Conservation (phyloP, 30 jellyfish, hydroid and myxozoan species). For the Aurelia aurita complex sp. Pacific region DNA sequence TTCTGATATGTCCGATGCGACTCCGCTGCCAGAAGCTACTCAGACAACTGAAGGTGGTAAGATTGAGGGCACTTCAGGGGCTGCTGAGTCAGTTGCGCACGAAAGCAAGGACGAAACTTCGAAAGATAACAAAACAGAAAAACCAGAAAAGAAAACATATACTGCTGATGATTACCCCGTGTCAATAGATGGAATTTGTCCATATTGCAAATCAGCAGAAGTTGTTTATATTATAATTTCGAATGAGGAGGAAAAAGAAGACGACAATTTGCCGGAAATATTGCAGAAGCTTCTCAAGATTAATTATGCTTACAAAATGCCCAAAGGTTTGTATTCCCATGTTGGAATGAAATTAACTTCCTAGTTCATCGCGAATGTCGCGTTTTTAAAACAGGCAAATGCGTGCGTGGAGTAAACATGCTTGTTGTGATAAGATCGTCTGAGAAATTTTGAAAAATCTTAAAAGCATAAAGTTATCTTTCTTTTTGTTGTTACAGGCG, state of each 20-base stretch:
- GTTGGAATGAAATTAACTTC: not conserved
- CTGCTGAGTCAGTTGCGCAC: conserved; percentile 4
- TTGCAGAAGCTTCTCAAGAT: conserved; percentile 49
- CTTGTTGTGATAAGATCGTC: no score
- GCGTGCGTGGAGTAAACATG: no score
- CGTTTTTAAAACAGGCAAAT: no score
- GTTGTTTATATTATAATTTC: conserved; percentile 81
- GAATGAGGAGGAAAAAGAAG: conserved; percentile 26
- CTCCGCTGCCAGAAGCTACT: not conserved
- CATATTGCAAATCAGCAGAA: conserved; percentile 82
- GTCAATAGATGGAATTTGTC: conserved; percentile 88
- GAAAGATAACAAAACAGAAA: not conserved
- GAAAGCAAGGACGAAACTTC: not conserved
- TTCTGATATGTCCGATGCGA: not conserved
- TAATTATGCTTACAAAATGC: conserved; percentile 69
- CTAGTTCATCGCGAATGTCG: no score
- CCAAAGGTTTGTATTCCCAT: conserved; percentile 68
- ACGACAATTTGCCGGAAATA: conserved; percentile 70
- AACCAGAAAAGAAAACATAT: conserved; percentile 25
- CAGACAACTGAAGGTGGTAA: not conserved
- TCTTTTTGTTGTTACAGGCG: no score
- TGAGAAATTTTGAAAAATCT: no score
- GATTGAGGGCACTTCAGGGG: not conserved
- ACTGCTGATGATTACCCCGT: conserved; percentile 91
- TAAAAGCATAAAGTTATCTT: no score